phyloP scores from a whole-genome alignment of 2,113 vertebrate species.

The Oxyruncus cristatus region DNA sequence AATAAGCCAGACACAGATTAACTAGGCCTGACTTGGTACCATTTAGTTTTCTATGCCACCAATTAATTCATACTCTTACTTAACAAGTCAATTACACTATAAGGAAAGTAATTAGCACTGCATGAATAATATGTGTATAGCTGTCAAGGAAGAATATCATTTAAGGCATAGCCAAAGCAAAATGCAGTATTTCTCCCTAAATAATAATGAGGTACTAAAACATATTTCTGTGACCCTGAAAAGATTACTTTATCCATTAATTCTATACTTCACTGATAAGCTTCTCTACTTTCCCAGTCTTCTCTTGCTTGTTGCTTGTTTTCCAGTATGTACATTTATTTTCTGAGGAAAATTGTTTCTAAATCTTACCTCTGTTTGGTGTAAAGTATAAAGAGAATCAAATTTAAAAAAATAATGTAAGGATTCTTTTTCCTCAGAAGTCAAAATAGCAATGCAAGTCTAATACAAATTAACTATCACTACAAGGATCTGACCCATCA shows the following conservation, averaged over 20 bases:
- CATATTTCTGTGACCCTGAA: background rate
- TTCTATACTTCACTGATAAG: background rate
- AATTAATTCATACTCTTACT: constrained; percentile 67
- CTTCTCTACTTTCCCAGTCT: background rate
- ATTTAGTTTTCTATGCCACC: constrained; percentile 56
- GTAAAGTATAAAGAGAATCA: background rate
- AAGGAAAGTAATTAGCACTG: constrained; percentile 57
- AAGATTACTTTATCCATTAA: background rate
- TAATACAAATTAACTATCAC: background rate
- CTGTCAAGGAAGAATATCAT: constrained; percentile 19
- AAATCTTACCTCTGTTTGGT: background rate
- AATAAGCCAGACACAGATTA: constrained; percentile 38
- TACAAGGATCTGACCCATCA: background rate
- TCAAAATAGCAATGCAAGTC: background rate
- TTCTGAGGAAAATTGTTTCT: background rate
- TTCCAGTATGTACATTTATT: background rate
- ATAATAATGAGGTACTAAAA: background rate
- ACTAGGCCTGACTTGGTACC: constrained; percentile 38
- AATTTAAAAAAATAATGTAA: accelerated
- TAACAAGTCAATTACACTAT: constrained; percentile 48
- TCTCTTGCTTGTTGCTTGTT: background rate
- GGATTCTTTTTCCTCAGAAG: background rate
- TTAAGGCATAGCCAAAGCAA: constrained; percentile 4
- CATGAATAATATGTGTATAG: constrained; percentile 44
- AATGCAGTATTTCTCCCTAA: background rate